phyloP scores from a whole-genome alignment of 2,113 vertebrate species.

The Dissostichus mawsoni region DNA sequence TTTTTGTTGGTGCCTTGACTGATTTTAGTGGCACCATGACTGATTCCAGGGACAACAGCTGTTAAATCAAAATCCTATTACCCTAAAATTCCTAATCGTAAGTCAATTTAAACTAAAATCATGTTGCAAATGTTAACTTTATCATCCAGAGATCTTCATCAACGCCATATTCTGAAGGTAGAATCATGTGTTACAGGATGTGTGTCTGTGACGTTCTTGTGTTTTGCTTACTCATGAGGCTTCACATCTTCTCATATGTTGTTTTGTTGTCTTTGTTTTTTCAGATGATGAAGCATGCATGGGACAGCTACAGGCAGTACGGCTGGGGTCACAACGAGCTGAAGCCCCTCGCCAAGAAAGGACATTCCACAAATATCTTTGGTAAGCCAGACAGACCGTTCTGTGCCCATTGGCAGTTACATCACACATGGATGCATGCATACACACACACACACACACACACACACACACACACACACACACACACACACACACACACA shows the following conservation, averaged over 20 bases:
- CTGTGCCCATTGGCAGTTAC: slow-evolving; percentile 28
- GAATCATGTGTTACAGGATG: not conserved
- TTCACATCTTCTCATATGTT: not conserved
- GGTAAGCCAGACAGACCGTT: slow-evolving; percentile 84
- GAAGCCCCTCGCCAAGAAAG: slow-evolving; percentile 97
- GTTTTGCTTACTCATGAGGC: not conserved
- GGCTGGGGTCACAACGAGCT: slow-evolving; percentile 99
- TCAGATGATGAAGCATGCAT: slow-evolving; percentile 99
- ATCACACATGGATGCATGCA: slow-evolving; percentile 39
- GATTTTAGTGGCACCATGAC: slow-evolving; percentile 7
- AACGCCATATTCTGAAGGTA: not conserved
- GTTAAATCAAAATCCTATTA: slow-evolving; percentile 2
- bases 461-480: not conserved
- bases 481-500: not conserved
- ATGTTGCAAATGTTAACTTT: not conserved
- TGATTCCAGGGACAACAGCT: slow-evolving; percentile 7
- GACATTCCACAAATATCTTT: slow-evolving; percentile 99
- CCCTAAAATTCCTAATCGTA: not conserved
- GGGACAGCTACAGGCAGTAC: slow-evolving; percentile 96
- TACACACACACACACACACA: slow-evolving; percentile 18
- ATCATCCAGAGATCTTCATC: not conserved
- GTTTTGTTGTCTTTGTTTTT: slow-evolving; percentile 24
- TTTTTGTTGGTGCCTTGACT: not conserved
- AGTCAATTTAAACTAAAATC: not conserved
- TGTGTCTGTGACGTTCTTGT: not conserved